phyloP scores from a whole-genome alignment of 1,140 invertebrate genomes.

The Drosophila eugracilis region DNA sequence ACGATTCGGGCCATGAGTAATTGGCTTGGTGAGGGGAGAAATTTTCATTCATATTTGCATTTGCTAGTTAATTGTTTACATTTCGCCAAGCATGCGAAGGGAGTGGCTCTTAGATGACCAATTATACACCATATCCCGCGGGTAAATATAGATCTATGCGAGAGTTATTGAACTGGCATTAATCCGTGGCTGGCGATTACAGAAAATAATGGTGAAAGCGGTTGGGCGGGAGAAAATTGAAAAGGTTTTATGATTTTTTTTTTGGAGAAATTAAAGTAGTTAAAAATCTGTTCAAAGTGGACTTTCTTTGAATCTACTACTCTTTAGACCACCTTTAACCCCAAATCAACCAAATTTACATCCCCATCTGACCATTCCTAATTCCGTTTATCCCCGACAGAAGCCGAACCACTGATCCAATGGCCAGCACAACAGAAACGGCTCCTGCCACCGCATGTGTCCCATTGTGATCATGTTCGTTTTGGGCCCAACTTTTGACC shows the following conservation, averaged over 20 bases:
- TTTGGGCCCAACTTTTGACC: conserved; percentile 14
- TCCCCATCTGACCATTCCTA: too few relatives aligned
- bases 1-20: conserved; percentile 19
- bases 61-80: conserved; percentile 49
- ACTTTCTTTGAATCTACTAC: too few relatives aligned
- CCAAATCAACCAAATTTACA: not conserved
- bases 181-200: not conserved
- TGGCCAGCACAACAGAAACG: not conserved
- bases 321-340: not conserved
- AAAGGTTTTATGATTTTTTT: too few relatives aligned
- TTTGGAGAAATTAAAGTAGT: too few relatives aligned
- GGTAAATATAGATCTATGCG: conserved; percentile 25
- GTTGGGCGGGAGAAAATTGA: not conserved
- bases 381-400: conserved; percentile 6
- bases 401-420: conserved; percentile 13
- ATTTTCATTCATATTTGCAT: conserved; percentile 40
- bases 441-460: conserved; percentile 24
- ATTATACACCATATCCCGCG: conserved; percentile 18
- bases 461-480: conserved; percentile 27
- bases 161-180: conserved; percentile 21
- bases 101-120: conserved; percentile 23
- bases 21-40: conserved; percentile 20
- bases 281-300: too few relatives aligned
- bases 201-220: conserved; percentile 5
- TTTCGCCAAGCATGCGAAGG: conserved; percentile 38